These are phyloP conservation scores for Alsophila aescularia DNA, from an alignment of 2,888 invertebrate species.

Conservation along the genomic window DNA sequence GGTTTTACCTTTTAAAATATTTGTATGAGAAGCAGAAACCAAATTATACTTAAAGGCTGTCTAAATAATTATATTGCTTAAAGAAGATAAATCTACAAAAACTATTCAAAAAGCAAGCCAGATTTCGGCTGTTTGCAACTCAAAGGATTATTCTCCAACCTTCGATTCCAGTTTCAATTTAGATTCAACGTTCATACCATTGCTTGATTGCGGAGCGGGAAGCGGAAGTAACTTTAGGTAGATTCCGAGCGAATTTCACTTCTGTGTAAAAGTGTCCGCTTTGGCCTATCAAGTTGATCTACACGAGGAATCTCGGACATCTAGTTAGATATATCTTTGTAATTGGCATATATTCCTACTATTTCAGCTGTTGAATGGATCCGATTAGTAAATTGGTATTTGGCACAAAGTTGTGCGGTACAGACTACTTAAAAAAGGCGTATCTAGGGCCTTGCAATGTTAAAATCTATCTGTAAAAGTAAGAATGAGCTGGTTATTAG, in stretches of 20 bases:
- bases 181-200: slow-evolving; percentile 13
- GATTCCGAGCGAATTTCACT: slow-evolving; percentile 4
- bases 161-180: slow-evolving; percentile 16
- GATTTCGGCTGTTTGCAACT: not conserved
- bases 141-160: not conserved
- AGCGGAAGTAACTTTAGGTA: slow-evolving; percentile 6
- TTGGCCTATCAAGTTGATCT: slow-evolving; percentile 25
- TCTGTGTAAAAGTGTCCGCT: slow-evolving; percentile 21
- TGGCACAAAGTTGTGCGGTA: too few relatives aligned
- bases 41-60: not conserved
- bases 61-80: too few relatives aligned
- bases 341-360: too few relatives aligned
- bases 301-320: slow-evolving; percentile 15
- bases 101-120: not conserved
- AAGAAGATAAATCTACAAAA: not conserved
- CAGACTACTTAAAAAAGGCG: too few relatives aligned
- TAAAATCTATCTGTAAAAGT: too few relatives aligned
- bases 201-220: slow-evolving; percentile 18
- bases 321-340: slow-evolving; percentile 4
- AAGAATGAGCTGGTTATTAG: too few relatives aligned
- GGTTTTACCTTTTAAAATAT: too few relatives aligned
- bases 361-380: too few relatives aligned
- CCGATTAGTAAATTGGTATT: too few relatives aligned
- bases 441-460: too few relatives aligned
- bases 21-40: not conserved